Evolutionary conservation across 1,140 invertebrate genomes (phyloP), one percentile per base, ranked within the genome.

Genomic region (Thaumetopoea pityocampa): DNA sequence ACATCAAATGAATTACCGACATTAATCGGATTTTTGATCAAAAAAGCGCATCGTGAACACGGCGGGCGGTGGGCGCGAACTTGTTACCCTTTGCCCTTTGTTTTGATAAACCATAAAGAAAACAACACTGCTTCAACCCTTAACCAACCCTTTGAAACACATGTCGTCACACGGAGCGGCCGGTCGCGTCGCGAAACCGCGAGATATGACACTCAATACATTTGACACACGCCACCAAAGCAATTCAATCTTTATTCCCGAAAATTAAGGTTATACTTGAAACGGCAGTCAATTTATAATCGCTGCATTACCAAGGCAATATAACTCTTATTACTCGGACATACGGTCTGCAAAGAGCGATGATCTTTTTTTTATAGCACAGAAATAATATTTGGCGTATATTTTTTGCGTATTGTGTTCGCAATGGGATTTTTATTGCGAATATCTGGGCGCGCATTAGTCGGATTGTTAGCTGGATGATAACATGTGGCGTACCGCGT

Each of bases 1-100:
- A 67, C 40, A 53, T 74, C 56, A 66, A 49, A 69, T 58, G 53
- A 72, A 64, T 70, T 66, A 51, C 27, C 35, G 55, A 55, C 55
- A 58, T 50, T 58, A 69, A 72, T 55, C 66, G 61, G 36, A 50
- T 71, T 79, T 73, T 68, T 50, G 26, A 19, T 19, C 44, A 61
- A 67, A 71, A 65, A 61, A 36, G 38, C 22, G 14, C 53, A 65
- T 45, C 43, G 43, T 37, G n/a, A 29, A 28, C 63, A 35, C 74
- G 64, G 66, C 74, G 60, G 71, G 74, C 40, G 68, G 52, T 59
- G 51, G 67, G 69, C 67, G 66, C 70, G 67, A 77, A 73, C 67
- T 67, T 67, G 65, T 70, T 64, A 64, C 64, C 67, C 74, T 76
- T 72, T 79, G 62, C 64, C 74, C 72, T 79, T 72, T 72, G 54